These are phyloP conservation scores for Drosophila nigritarsus DNA, from an alignment of 2,888 invertebrate species.

Conservation along the genomic window DNA sequence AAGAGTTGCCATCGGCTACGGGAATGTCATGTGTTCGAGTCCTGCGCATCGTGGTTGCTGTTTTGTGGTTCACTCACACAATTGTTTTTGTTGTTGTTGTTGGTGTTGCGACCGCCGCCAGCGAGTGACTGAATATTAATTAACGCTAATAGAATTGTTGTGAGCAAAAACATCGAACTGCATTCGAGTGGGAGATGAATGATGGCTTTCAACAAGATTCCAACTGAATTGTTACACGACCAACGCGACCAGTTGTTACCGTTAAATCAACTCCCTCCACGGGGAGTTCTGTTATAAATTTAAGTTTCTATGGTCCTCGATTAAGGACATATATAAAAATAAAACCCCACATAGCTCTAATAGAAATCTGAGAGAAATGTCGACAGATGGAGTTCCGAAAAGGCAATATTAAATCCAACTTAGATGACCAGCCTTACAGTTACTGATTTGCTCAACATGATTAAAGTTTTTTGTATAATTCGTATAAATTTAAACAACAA, in stretches of 20 bases:
- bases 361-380: background rate
- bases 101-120: slow-evolving; percentile 53
- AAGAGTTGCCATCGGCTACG: slow-evolving; percentile 40
- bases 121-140: slow-evolving; percentile 70
- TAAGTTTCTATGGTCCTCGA: no score
- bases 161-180: slow-evolving; percentile 53
- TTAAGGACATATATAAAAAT: background rate
- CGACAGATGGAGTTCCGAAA: background rate
- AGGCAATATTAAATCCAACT: background rate
- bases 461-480: background rate
- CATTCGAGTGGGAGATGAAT: slow-evolving; percentile 55
- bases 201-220: slow-evolving; percentile 58
- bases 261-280: background rate
- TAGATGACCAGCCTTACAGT: background rate
- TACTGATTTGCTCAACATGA: background rate
- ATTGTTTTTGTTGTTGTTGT: slow-evolving; percentile 36
- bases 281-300: background rate
- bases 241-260: slow-evolving; percentile 19
- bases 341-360: background rate
- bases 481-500: background rate
- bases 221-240: slow-evolving; percentile 30
- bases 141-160: slow-evolving; percentile 75
- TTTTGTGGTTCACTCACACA: slow-evolving; percentile 45
- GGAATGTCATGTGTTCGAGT: slow-evolving; percentile 47
- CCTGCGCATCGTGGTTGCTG: slow-evolving; percentile 54